Evolutionary conservation across 2,797 vertebrate genomes (phyloP).

Genomic region (Acestrorhynchus altus): DNA sequence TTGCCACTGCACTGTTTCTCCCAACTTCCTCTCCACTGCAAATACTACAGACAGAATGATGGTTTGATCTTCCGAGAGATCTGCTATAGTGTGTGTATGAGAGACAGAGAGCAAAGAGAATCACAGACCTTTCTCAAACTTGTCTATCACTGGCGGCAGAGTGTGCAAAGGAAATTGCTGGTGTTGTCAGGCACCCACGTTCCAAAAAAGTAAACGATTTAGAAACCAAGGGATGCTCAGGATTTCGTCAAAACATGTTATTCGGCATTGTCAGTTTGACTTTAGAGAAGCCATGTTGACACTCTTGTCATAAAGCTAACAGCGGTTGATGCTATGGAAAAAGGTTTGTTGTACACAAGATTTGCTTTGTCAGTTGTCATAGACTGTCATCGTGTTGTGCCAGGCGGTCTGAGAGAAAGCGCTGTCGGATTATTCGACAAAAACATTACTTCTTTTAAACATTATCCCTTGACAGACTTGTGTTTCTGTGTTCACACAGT

Average conservation of each 20-base stretch:
- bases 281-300: background rate
- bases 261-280: constrained; percentile 7
- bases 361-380: constrained; percentile 12
- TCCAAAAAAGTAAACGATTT: constrained; percentile 5
- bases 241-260: constrained; percentile 18
- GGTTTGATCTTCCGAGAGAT: background rate
- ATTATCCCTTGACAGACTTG: background rate
- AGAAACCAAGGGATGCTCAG: background rate
- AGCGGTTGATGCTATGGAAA: constrained; percentile 1
- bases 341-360: constrained; percentile 22
- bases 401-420: constrained; percentile 18
- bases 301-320: constrained; percentile 34
- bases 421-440: constrained; percentile 25
- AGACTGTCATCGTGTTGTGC: constrained; percentile 4
- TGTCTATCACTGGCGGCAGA: constrained; percentile 1
- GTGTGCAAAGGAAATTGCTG: background rate
- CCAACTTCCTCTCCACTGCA: background rate
- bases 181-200: constrained; percentile 7
- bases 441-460: constrained; percentile 14
- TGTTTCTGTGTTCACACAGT: constrained; percentile 6
- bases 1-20: background rate
- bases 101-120: background rate
- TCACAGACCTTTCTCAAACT: background rate
- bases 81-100: background rate
- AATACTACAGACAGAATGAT: background rate